Base-by-base conservation (phyloP, 2,113 vertebrate genomes). In the Furnarius figulus region DNA sequence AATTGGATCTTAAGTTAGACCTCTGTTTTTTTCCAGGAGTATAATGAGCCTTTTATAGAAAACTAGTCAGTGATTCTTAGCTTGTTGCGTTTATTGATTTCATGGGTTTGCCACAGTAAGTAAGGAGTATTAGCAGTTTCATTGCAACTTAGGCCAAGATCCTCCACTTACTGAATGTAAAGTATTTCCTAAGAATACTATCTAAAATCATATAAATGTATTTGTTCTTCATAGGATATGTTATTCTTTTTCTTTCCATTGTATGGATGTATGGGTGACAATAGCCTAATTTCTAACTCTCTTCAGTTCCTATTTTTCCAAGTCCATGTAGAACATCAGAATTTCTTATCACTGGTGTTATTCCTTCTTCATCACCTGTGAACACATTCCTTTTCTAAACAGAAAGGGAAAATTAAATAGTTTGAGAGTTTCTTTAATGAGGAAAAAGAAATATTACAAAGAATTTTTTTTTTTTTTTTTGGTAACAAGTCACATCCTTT, bases 401-500 rank as follows among this genome's bases (percentile, higher is more conserved):
- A 9, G 9, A 77, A 88, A 88, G 7, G 1, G 7, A 80, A 77
- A 88, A 53, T 7, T 0, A 70, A 53, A 63, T 31, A 35, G 53
- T 31, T 68, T 80, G 39, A 73, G 4, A 6, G 74, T 86, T 86
- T 6, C 5, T 74, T 5, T 67, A 39, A 35, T 39, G 0, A 37
- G 7, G 18, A 71, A 89, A 77, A 90, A 83, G 7, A 75, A 53
- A 67, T 30, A 25, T 42, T 71, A 24, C 6, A 50, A 15, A 16
- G 14, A 50, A 80, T 28, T 71, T 46, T 42, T 35, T 63, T 81
- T 87, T 50, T 37, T 33, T 22, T 44, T 31, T 33, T 31, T 42
- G 14, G 2, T 0, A 0, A 27, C 12, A 59, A 46, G 40, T 59
- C 20, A 66, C 22, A 53, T 5, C 4, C 2, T 42, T 76, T 67